These are phyloP conservation scores for Cecropterus lyciades DNA, from an alignment of 1,140 invertebrate genomes.

Conservation along the genomic window DNA sequence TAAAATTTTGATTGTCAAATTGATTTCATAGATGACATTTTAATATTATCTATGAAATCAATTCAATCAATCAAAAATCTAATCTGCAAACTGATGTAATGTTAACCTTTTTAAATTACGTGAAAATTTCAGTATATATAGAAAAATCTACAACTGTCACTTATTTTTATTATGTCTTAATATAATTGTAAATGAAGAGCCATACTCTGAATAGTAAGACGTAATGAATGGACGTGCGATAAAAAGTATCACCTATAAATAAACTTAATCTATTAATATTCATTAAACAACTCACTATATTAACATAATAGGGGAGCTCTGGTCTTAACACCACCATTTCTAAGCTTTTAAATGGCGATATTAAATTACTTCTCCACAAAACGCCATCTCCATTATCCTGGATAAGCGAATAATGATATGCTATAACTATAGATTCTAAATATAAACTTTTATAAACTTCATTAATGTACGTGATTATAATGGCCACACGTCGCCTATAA, in stretches of 20 bases:
- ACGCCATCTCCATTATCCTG: not conserved
- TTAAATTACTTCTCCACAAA: not conserved
- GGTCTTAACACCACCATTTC: not conserved
- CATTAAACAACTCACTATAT: constrained; percentile 10
- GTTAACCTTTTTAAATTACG: too few relatives aligned
- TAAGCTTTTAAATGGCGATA: not conserved
- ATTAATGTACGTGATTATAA: constrained; percentile 1
- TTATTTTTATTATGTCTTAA: not conserved
- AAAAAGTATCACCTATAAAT: constrained; percentile 10
- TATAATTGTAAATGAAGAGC: not conserved
- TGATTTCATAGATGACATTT: too few relatives aligned
- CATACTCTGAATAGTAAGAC: not conserved
- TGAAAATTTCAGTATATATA: too few relatives aligned
- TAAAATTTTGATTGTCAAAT: too few relatives aligned
- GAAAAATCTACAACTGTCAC: too few relatives aligned
- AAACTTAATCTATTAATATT: constrained; percentile 10
- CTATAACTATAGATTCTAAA: not conserved
- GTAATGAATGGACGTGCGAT: constrained; percentile 2
- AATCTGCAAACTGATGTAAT: too few relatives aligned
- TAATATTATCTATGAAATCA: too few relatives aligned
- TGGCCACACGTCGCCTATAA: not conserved
- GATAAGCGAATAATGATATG: not conserved
- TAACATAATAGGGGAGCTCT: constrained; percentile 3
- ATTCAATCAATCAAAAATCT: too few relatives aligned
- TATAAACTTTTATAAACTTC: not conserved